Conservation (phyloP, 2,888 invertebrate species). For the Luffia ferchaultella region DNA sequence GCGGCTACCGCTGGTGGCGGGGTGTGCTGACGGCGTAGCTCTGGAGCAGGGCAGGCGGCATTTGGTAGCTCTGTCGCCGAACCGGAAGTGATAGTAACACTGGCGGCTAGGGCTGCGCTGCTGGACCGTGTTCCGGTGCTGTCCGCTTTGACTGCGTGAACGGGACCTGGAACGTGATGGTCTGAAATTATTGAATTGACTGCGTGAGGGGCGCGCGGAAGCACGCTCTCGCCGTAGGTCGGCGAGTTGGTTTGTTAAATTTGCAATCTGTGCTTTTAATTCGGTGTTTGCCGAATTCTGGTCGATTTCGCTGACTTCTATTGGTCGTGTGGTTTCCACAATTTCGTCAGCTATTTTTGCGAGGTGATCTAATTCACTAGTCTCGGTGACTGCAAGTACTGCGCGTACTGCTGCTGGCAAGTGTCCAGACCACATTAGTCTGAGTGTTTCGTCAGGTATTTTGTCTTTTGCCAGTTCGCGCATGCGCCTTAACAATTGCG, state of each 20-base stretch:
- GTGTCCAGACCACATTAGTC: not conserved
- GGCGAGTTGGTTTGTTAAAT: not conserved
- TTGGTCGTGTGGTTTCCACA: not conserved
- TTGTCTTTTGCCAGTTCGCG: constrained; percentile 9
- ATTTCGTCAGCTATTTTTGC: constrained; percentile 1
- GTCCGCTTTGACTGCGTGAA: not conserved
- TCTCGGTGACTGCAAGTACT: not conserved
- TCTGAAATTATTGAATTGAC: not conserved
- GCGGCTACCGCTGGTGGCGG: not conserved
- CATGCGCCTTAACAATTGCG: constrained; percentile 13
- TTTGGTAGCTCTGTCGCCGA: constrained; percentile 5
- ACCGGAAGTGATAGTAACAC: constrained; percentile 13
- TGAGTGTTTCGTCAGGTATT: not conserved
- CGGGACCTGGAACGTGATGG: not conserved
- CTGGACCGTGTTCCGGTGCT: not conserved
- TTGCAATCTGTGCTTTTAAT: no score
- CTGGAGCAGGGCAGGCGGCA: constrained; percentile 13
- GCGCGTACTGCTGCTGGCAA: not conserved
- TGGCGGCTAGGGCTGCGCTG: constrained; percentile 8
- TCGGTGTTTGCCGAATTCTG: not conserved
- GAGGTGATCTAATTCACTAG: not conserved
- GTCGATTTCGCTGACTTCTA: not conserved
- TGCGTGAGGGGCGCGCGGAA: no score
- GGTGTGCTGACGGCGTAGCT: constrained; percentile 1
- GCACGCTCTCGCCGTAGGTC: not conserved